Conservation (phyloP, 2,888 invertebrate genomes). For the Latheticus oryzae region DNA sequence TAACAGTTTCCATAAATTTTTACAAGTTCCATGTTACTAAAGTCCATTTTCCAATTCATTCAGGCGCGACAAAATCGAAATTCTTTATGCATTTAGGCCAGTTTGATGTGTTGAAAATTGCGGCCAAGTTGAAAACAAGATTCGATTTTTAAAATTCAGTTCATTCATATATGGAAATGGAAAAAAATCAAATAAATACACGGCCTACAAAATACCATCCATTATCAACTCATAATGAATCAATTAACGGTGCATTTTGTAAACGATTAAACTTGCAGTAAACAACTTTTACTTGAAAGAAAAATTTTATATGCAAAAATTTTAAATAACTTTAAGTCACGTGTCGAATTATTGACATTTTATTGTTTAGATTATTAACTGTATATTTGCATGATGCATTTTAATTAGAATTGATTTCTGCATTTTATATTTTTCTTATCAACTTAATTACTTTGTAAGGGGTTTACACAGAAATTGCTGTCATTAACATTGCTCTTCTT, state of each 20-base stretch:
- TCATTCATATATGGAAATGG: slow-evolving; percentile 27
- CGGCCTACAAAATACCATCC: slow-evolving; percentile 9
- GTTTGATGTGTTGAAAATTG: slow-evolving; percentile 17
- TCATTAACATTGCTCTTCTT: slow-evolving; percentile 1
- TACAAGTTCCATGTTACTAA: neutral
- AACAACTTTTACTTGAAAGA: slow-evolving; percentile 46
- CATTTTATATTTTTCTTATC: no score
- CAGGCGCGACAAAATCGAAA: slow-evolving; percentile 32
- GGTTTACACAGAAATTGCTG: neutral
- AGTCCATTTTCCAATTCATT: slow-evolving; percentile 23
- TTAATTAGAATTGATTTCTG: slow-evolving; percentile 1
- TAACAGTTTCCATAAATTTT: slow-evolving; percentile 18
- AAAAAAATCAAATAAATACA: slow-evolving; percentile 9
- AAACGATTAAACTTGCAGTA: slow-evolving; percentile 26
- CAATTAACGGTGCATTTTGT: slow-evolving; percentile 43
- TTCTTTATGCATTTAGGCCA: slow-evolving; percentile 32
- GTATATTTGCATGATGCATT: slow-evolving; percentile 21
- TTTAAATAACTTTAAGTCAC: no score
- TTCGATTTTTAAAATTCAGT: slow-evolving; percentile 34
- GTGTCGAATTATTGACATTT: slow-evolving; percentile 7
- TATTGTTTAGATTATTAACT: no score
- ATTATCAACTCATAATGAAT: slow-evolving; percentile 19
- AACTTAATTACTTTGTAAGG: no score
- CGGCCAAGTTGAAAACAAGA: slow-evolving; percentile 26
- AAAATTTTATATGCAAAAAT: slow-evolving; percentile 47